Evolutionary conservation across 2,113 vertebrate species (phyloP).

Genomic region (Pseudopipra pipra): DNA sequence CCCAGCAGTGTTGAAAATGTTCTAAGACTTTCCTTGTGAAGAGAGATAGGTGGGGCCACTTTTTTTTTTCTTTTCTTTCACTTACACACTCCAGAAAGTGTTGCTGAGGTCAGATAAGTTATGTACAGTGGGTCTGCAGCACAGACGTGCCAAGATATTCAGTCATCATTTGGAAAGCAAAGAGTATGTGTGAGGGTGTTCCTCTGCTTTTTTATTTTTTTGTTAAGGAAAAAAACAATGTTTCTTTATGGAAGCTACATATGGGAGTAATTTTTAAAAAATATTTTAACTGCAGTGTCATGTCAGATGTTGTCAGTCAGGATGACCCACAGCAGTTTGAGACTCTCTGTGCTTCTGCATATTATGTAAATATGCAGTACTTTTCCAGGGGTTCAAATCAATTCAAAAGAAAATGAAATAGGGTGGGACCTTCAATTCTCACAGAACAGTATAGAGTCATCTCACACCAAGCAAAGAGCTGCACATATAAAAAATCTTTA

Average conservation of each 20-base stretch:
- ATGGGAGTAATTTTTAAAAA: constrained; percentile 74
- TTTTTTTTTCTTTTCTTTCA: constrained; percentile 35
- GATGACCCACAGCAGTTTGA: constrained; percentile 70
- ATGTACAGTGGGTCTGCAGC: constrained; percentile 68
- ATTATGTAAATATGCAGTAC: constrained; percentile 20
- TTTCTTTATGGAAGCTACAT: constrained; percentile 74
- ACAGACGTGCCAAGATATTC: constrained; percentile 73
- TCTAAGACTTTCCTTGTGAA: constrained; percentile 54
- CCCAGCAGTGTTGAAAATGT: constrained; percentile 35
- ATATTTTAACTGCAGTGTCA: constrained; percentile 79
- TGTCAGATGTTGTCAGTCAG: constrained; percentile 79
- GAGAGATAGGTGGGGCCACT: constrained; percentile 31
- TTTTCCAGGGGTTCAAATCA: constrained; percentile 45
- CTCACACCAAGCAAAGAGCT: constrained; percentile 5
- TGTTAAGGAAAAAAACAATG: constrained; percentile 55
- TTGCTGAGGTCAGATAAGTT: constrained; percentile 74
- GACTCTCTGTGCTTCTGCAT: constrained; percentile 56
- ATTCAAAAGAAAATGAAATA: constrained; percentile 39
- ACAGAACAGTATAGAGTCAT: constrained; percentile 7
- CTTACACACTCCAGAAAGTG: constrained; percentile 52
- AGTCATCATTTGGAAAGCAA: constrained; percentile 79
- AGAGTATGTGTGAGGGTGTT: constrained; percentile 61
- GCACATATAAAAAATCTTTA: neutral
- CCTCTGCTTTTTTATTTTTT: constrained; percentile 26
- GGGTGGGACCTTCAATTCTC: constrained; percentile 54